Conservation (phyloP, 2,888 invertebrate species). For the Dermolepida albohirtum region DNA sequence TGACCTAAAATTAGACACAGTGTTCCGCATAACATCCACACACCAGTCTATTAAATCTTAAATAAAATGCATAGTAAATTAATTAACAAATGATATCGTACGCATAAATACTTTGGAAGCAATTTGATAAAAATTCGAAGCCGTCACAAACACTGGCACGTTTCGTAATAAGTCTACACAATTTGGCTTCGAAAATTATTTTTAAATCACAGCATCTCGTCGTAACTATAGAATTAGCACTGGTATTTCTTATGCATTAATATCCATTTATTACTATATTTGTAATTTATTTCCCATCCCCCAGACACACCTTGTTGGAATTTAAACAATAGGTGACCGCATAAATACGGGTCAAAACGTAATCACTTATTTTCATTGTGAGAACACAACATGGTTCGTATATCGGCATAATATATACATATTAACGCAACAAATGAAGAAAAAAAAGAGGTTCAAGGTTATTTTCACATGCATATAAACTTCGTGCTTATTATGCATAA, state of each 20-base stretch:
- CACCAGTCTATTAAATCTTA: slow-evolving; percentile 8
- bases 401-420: background rate
- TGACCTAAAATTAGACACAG: slow-evolving; percentile 19
- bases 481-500: slow-evolving; percentile 27
- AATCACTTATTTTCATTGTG: background rate
- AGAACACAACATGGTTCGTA: background rate
- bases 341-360: slow-evolving; percentile 11
- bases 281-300: background rate
- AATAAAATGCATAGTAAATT: background rate
- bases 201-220: background rate
- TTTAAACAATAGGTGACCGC: slow-evolving; percentile 8
- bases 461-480: slow-evolving; percentile 12
- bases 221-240: background rate
- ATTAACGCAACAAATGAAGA: background rate
- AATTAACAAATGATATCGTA: slow-evolving; percentile 8
- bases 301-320: slow-evolving; percentile 13
- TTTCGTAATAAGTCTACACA: slow-evolving; percentile 2
- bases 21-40: slow-evolving; percentile 22
- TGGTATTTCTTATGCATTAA: background rate
- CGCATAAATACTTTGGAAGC: slow-evolving; percentile 3
- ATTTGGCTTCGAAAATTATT: slow-evolving; percentile 11
- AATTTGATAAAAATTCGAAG: background rate
- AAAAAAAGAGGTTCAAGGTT: slow-evolving; percentile 28
- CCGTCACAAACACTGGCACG: background rate
- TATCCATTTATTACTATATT: background rate